Evolutionary conservation across 2,797 vertebrate genomes (phyloP), one percentile per base, ranked within the genome.

Genomic region (Chrosomus eos): DNA sequence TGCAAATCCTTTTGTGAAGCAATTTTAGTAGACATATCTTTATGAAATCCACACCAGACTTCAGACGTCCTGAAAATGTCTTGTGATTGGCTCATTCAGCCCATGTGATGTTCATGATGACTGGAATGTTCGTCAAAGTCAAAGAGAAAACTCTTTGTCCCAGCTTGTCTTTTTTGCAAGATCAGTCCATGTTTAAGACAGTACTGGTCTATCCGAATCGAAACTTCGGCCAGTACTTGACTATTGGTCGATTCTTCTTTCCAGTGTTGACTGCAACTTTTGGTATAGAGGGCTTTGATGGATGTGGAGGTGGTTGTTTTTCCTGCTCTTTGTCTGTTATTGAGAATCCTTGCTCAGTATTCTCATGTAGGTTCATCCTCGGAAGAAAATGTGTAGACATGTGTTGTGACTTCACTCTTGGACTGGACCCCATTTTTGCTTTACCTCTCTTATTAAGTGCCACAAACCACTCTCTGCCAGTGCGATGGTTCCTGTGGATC

Each of bases 381-480:
- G 98, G 98, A 78, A 99, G 90, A 91, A 99, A 99, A 89, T 99
- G 98, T 0, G 98, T 99, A 76, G 98, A 98, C 77, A 97, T 90
- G 0, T 99, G 98, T 88, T 99, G 98, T n/a, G 97, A 95, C 85
- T 97, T 97, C 33, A 98, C 98, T 0, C 96, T 91, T 0, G 97
- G 97, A 82, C 97, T 99, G 90, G 97, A 98, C 80, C 98, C 98
- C 78, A 97, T 95, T 83, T 98, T 99, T 4, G 98, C 98, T 81
- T 98, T 99, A 4, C 98, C 98, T 38, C 97, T 90, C 89, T 99
- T 99, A 88, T 99, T 99, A 88, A 99, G 95, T 1, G 98, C 98
- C 94, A 99, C 97, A 0, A 97, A 99, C 98, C 98, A 99, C 80
- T 96, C 95, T 0, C 97, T 94, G 0, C 97, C 97, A 0, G 95